These are phyloP conservation scores for Hirudinaria manillensis DNA, from an alignment of 2,888 invertebrate species.

Conservation along the genomic window DNA sequence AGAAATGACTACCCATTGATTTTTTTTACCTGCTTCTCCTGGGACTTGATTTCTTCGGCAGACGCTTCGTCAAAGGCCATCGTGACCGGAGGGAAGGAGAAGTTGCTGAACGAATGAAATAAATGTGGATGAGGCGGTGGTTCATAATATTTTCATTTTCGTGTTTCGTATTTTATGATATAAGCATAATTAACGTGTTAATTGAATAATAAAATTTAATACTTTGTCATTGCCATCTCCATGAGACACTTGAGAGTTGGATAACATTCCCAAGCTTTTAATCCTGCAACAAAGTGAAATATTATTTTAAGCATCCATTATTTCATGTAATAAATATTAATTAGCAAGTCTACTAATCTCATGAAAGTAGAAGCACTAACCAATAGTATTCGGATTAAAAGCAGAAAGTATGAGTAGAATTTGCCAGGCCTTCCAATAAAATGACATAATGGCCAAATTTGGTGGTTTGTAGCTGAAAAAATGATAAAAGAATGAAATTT, in stretches of 20 bases:
- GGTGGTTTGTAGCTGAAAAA: constrained; percentile 68
- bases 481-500: neutral
- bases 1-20: neutral
- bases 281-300: constrained; percentile 42
- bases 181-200: too few relatives aligned
- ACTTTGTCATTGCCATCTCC: constrained; percentile 94
- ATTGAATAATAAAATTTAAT: constrained; percentile 46
- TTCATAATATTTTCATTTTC: too few relatives aligned
- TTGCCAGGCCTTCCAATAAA: constrained; percentile 91
- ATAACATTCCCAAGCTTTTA: constrained; percentile 77
- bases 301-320: neutral
- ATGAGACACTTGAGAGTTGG: constrained; percentile 82
- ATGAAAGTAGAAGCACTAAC: constrained; percentile 56
- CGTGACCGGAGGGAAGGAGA: constrained; percentile 68
- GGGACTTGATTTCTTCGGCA: constrained; percentile 47
- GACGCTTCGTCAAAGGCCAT: constrained; percentile 56
- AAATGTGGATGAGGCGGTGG: neutral
- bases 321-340: neutral
- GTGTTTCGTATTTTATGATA: too few relatives aligned
- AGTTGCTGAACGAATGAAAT: constrained; percentile 58
- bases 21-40: constrained; percentile 47
- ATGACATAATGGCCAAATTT: constrained; percentile 77
- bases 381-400: constrained; percentile 83
- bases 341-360: neutral
- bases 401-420: constrained; percentile 80